Base-by-base conservation (phyloP, 2,113 vertebrate species). In the Nicator chloris region DNA sequence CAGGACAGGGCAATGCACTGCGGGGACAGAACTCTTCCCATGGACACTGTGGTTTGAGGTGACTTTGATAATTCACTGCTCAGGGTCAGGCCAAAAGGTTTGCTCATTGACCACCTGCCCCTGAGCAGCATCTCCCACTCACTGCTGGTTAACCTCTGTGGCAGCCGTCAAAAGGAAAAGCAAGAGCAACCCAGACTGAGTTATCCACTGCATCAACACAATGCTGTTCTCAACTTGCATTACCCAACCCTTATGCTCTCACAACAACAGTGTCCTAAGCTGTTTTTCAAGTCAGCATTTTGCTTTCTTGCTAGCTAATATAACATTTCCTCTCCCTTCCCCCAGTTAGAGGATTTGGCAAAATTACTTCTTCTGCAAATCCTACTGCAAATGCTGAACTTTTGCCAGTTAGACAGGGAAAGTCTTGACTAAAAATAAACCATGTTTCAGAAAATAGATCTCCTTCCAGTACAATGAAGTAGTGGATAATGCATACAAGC, bases 391-490 rank as follows among this genome's bases (percentile, higher is more conserved):
- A 94, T 20, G 51, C 94, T 92, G 91, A 93, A 96, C 84, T 92
- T 90, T 70, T 93, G 84, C 89, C 94, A 91, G 82, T 89, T 75
- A 87, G 66, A 85, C 60, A 66, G 88, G 71, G 86, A 86, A 92
- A 94, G 86, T 56, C 94, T 78, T 50, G 44, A 65, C 87, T 93
- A 93, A 93, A 96, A 96, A 93, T 94, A 95, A 95, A 94, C 35
- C 50, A 17, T 2, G 9, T 39, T 90, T 81, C 91, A 96, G 72
- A 96, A 95, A 91, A 95, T 44, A 95, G 90, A 77, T 42, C 60
- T 85, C 47, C 83, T 88, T 79, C 85, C 64, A 77, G n/a, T 80
- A 86, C 9, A 7, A 37, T 47, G 21, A 69, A 92, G 60, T 51
- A 73, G 79, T 45, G 75, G 71, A 65, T 91, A 91, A 90, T 17